Base-by-base conservation (phyloP, 2,797 vertebrate genomes). In the Protonibea diacanthus region DNA sequence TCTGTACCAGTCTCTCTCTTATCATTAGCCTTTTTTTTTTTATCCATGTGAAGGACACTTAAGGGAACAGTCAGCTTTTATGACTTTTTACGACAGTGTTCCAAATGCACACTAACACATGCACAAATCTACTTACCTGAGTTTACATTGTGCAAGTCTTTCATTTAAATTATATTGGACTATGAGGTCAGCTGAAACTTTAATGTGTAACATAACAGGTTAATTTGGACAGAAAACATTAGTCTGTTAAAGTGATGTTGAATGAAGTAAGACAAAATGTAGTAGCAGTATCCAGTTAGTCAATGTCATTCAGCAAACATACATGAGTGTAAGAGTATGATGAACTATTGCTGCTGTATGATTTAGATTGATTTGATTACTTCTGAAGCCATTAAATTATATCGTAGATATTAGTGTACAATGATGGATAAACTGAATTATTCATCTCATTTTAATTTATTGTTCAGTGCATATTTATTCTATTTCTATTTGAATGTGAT, bases 1-100 rank as follows among this genome's bases (percentile, higher is more conserved):
- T 77, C 71, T 78, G 53, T 78, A 58, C 47, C 65, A 65, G 59
- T 82, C 65, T 82, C 40, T 72, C 64, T 74, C 23, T 72, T 49
- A 73, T 72, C 74, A 80, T 87, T 83, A 78, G 75, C 38, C 51
- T 60, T 61, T 45, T 83, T 80, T 80, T 81, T 80, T 80, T 81
- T 73, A 71, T 81, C 63, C 74, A 75, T 88, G 57, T 81, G 59
- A 87, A 88, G 67, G 83, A 80, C 78, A 76, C 61, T 75, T 74
- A 8, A 73, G 73, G 61, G 64, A 86, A 74, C 51, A 71, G n/a
- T 53, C 56, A 69, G 55, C 63, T 44, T 44, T 38, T 38, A 38
- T 38, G 33, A 38, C 33, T 38, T 38, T 62, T 68, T 78, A 68
- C 11, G 10, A 47, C 44, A 64, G 21, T 74, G 56, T 73, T 75